Conservation (phyloP, 2,888 invertebrate species). For the Alsophila aescularia region DNA sequence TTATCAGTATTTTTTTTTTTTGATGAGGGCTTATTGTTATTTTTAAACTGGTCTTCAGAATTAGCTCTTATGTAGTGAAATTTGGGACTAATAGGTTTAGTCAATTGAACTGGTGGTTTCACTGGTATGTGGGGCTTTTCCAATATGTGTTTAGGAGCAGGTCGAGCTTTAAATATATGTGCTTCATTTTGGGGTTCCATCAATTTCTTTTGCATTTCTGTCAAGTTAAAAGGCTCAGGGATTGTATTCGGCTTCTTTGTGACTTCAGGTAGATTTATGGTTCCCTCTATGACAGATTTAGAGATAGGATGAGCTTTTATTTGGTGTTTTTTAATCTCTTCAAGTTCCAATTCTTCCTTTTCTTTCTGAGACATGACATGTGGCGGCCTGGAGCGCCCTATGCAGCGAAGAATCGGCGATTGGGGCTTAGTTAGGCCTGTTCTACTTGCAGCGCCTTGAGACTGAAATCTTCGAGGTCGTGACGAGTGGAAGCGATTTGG, state of each 20-base stretch:
- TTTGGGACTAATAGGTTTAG: conserved; percentile 65
- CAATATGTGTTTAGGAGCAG: conserved; percentile 84
- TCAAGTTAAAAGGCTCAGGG: conserved; percentile 87
- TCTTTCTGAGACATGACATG: conserved; percentile 85
- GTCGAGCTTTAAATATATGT: conserved; percentile 85
- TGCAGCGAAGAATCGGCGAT: conserved; percentile 82
- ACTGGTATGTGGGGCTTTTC: conserved; percentile 70
- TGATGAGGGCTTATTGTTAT: conserved; percentile 25
- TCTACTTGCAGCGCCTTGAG: conserved; percentile 49
- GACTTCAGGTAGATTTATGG: conserved; percentile 76
- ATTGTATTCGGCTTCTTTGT: conserved; percentile 83
- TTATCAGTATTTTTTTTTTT: conserved; percentile 1
- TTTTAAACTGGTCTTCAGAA: conserved; percentile 49
- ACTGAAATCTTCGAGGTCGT: conserved; percentile 56
- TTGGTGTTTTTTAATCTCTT: conserved; percentile 87
- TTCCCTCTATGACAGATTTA: conserved; percentile 82
- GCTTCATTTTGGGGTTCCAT: conserved; percentile 48
- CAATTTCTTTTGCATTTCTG: conserved; percentile 79
- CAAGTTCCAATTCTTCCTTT: conserved; percentile 85
- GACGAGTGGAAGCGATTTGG: conserved; percentile 82
- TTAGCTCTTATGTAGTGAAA: conserved; percentile 64
- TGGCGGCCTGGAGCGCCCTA: conserved; percentile 80
- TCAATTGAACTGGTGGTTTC: conserved; percentile 56
- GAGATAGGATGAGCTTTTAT: conserved; percentile 88
- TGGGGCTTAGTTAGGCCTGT: conserved; percentile 75